Conservation (phyloP, 2,113 vertebrate genomes). For the Neolamprologus modestus region DNA sequence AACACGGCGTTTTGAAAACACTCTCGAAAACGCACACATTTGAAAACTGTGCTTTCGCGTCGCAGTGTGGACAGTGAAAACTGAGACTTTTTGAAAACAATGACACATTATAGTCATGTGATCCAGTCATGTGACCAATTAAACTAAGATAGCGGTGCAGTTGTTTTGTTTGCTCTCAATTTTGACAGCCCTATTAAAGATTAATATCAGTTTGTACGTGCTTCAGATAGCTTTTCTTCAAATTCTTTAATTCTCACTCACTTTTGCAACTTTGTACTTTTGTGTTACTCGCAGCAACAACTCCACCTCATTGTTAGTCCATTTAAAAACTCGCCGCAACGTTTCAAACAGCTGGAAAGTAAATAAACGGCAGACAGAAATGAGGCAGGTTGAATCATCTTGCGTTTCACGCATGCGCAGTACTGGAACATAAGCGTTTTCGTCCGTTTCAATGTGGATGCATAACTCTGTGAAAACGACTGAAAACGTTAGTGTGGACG, state of each 20-base stretch:
- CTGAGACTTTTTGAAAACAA: accelerated
- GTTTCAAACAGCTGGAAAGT: background rate
- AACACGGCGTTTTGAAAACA: accelerated
- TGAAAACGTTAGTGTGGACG: accelerated
- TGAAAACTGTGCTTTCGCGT: accelerated
- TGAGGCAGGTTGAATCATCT: background rate
- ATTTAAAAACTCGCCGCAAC: background rate
- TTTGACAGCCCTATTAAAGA: background rate
- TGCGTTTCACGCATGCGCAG: accelerated
- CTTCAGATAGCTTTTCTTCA: background rate
- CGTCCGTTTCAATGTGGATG: accelerated
- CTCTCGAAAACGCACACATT: accelerated
- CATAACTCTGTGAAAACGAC: background rate
- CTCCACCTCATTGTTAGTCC: background rate
- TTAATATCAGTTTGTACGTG: background rate
- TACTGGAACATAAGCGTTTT: accelerated
- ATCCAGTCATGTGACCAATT: background rate
- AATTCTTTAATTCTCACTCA: accelerated
- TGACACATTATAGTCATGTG: background rate
- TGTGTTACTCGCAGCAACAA: background rate
- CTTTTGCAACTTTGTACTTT: background rate
- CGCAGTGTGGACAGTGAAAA: accelerated
- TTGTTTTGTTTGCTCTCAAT: background rate
- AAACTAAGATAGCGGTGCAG: accelerated
- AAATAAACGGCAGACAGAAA: background rate